phyloP scores from a whole-genome alignment of 2,888 invertebrate species.

The Romanomermis culicivorax region DNA sequence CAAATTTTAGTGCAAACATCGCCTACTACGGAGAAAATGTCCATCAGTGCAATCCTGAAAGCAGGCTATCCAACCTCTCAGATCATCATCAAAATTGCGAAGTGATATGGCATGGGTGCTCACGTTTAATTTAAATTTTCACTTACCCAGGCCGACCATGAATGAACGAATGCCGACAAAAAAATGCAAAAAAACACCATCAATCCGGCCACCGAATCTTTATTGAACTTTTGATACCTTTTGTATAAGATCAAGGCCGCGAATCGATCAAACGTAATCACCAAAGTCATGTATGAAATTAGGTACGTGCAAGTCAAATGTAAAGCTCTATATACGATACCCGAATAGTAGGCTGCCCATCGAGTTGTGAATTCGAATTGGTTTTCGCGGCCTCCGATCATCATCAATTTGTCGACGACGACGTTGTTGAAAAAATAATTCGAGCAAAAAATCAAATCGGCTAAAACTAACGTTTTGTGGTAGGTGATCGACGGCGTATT shows the following conservation, averaged over 20 bases:
- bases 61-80: too few species aligned
- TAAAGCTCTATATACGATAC: neutral
- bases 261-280: conserved; percentile 1
- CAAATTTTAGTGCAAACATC: too few species aligned
- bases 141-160: neutral
- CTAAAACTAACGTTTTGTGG: neutral
- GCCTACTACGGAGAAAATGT: too few species aligned
- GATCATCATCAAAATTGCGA: too few species aligned
- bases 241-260: neutral
- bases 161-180: neutral
- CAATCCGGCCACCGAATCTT: neutral
- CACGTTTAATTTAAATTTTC: too few species aligned
- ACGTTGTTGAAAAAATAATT: neutral
- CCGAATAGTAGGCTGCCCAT: neutral
- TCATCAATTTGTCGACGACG: neutral
- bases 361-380: neutral
- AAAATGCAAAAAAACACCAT: neutral
- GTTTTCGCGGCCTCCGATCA: neutral
- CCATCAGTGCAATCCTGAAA: too few species aligned
- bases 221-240: neutral
- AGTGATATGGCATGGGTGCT: too few species aligned
- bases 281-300: neutral
- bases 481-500: neutral
- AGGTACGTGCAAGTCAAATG: neutral
- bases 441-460: neutral